Evolutionary conservation across 30 jellyfish, hydroid and myxozoan species (phyloP), one percentile per base, ranked within the genome.

Genomic region (Cassiopea andromeda): DNA sequence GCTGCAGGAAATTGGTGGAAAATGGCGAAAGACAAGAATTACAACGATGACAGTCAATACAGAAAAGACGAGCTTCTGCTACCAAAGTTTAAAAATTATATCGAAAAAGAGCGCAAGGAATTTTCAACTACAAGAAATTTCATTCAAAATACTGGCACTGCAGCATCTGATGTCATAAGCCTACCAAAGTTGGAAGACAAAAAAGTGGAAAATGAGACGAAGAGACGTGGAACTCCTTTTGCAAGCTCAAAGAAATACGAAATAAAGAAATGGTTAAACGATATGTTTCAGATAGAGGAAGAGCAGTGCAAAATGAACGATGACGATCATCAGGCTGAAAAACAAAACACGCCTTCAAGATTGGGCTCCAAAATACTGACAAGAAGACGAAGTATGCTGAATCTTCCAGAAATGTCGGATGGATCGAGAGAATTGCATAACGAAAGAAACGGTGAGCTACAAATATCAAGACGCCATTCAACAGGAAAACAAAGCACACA

Each of bases 221-320:
- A 27, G 38, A 17, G 79, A 38, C 49, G 79, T 17, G 79, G 54
- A 70, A 70, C 79, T 49, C 79, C 79, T 43, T 70, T 70, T 70
- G 46, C 48, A 70, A 70, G 1, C 27, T 27, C 79, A 70, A 70
- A 70, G 79, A 70, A 19, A 19, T 70, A 2, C 14, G 79, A 70
- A 19, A 70, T 70, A 70, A 70, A 38, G 38, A 70, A 70, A 70
- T 70, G 79, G 79, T 19, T 70, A 54, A 15, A 18, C 2, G 79
- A 6, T 3, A 70, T 54, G 50, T 1, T 43, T 15, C 79, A 70
- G 18, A 70, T 43, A 4, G 57, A 70, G 6, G 57, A 70, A 38
- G 79, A 70, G 57, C 79, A 43, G 16, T 17, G 19, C 43, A 43
- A 43, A 70, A 1, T 70, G 38, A 8, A 43, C 1, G 19, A 1